Evolutionary conservation across 2,888 invertebrate species (phyloP).

Genomic region (Polymixis lichenea): DNA sequence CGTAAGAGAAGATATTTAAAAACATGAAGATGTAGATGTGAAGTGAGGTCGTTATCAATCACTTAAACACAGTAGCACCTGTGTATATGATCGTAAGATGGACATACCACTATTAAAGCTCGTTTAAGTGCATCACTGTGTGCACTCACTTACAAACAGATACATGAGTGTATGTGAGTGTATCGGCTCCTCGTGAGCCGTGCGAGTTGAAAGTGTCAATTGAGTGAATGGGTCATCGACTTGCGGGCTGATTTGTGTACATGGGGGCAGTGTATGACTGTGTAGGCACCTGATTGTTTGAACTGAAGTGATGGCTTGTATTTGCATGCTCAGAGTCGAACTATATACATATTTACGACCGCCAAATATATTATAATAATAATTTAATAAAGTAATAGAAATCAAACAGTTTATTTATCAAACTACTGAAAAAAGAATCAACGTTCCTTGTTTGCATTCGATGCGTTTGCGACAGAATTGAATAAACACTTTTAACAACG

Average conservation of each 20-base stretch:
- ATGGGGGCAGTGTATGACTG: conserved; percentile 18
- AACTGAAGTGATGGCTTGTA: not conserved
- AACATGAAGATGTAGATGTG: not conserved
- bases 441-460: no score
- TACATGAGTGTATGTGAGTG: conserved; percentile 33
- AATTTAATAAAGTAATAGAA: no score
- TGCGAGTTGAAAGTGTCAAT: conserved; percentile 51
- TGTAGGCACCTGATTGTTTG: conserved; percentile 2
- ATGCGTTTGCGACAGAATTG: no score
- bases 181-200: conserved; percentile 28
- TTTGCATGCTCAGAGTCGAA: not conserved
- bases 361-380: no score
- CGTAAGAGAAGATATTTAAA: not conserved
- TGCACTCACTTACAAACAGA: conserved; percentile 37
- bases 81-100: not conserved
- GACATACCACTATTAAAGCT: conserved; percentile 10
- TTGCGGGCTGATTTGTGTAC: conserved; percentile 28
- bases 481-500: no score
- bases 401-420: no score
- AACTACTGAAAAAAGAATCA: no score
- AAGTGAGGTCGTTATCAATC: not conserved
- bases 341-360: no score
- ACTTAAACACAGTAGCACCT: conserved; percentile 47
- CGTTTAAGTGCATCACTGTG: conserved; percentile 42
- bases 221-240: conserved; percentile 60